A percentile compares a stretch with the other conserved stretches of the same genome.
These are phyloP conservation scores for Lucinisca nassula DNA, from an alignment of 2,888 invertebrate genomes.

Conservation along the genomic window DNA sequence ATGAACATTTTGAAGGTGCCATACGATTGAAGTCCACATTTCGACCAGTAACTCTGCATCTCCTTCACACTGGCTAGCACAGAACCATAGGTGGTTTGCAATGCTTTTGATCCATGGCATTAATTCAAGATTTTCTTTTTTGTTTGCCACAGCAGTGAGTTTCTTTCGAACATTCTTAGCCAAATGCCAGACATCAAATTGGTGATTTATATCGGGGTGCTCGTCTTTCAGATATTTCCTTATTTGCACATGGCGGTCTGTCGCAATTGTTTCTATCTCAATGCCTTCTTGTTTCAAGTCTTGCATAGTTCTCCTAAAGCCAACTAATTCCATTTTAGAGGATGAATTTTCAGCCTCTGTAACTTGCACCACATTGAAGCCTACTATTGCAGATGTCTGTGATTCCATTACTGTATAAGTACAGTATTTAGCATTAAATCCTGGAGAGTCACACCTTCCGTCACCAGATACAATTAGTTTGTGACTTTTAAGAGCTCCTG, in stretches of 20 bases:
- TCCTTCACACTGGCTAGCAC: not conserved
- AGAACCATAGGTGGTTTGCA: conserved; percentile 6
- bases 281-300: conserved; percentile 28
- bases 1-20: conserved; percentile 16
- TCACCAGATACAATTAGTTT: too few relatives aligned
- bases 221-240: conserved; percentile 23
- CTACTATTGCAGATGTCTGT: conserved; percentile 25
- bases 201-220: conserved; percentile 1
- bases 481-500: too few relatives aligned
- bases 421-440: conserved; percentile 50
- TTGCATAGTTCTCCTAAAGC: conserved; percentile 38
- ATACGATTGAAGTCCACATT: not conserved
- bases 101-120: conserved; percentile 7
- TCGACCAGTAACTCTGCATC: not conserved
- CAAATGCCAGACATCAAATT: conserved; percentile 29
- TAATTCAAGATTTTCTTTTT: not conserved
- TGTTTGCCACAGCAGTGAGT: not conserved
- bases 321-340: conserved; percentile 19
- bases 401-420: conserved; percentile 40
- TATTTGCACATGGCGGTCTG: conserved; percentile 27
- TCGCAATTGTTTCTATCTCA: conserved; percentile 3
- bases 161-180: conserved; percentile 25
- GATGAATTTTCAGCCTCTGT: conserved; percentile 45
- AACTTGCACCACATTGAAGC: conserved; percentile 35
- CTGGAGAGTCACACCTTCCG: conserved; percentile 53